Evolutionary conservation across 2,888 invertebrate species (phyloP), one percentile per base, ranked within the genome.

Genomic region (Coecobrya sp.): DNA sequence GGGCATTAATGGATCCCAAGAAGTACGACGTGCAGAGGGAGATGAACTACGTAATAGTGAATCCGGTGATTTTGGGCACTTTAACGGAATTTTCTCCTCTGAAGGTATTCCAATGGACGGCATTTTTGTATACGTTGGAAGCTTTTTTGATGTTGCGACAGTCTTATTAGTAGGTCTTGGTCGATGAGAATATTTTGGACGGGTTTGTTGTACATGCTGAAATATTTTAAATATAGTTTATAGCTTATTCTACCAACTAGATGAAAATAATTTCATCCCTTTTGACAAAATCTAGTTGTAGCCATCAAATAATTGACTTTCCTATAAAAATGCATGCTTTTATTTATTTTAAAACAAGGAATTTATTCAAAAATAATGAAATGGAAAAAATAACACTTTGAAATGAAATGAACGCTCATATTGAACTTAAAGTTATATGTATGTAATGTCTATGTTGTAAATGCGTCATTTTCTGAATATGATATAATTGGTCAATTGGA

Each of bases 171-270:
- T 92, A 42, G 94, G 93, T 65, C 95, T 94, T 16, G 96, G 96
- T 94, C 96, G 97, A 95, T 96, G 97, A 95, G 96, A 96, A 95
- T 96, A 97, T 96, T 96, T 97, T 68, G 96, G 97, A 93, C 95
- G 97, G 4, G 96, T 96, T 94, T 97, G 94, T 68, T 94, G 93
- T 36, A 85, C 90, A 93, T 94, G 76, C 81, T 90, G 55, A 81
- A 70, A 59, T 36, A 36, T 4, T 36, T 36, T 36, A 7, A 36
- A 36, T 36, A 36, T 36, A 36, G 36, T 36, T 36, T n/a, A n/a
- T n/a, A n/a, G n/a, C n/a, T n/a, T n/a, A n/a, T n/a, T n/a, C n/a
- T n/a, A n/a, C n/a, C n/a, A n/a, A n/a, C n/a, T n/a, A n/a, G n/a
- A n/a, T n/a, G n/a, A n/a, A n/a, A n/a, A n/a, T n/a, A n/a, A n/a